Conservation (phyloP, 2,113 vertebrate genomes). For the Eulemur rufifrons region DNA sequence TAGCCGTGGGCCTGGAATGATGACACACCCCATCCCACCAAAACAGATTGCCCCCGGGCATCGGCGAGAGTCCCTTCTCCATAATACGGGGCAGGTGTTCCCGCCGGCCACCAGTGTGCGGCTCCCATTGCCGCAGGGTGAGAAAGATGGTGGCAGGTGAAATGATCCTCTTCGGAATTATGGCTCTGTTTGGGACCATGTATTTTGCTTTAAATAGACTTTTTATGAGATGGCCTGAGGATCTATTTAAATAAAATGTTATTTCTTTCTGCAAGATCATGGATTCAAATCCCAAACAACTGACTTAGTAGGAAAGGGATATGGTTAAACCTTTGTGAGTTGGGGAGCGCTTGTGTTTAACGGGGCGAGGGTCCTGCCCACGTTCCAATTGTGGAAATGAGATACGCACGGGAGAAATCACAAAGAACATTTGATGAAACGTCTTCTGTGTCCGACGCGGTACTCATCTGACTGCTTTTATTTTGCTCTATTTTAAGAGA, state of each 20-base stretch:
- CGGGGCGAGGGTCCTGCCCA: neutral
- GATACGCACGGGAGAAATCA: accelerated
- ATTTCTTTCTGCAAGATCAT: neutral
- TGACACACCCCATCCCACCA: accelerated
- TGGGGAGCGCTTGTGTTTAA: accelerated
- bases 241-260: neutral
- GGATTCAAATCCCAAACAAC: neutral
- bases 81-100: accelerated
- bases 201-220: neutral
- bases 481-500: neutral
- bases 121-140: accelerated
- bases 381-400: accelerated
- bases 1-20: neutral
- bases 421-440: accelerated
- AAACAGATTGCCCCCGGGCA: accelerated
- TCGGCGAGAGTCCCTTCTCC: accelerated
- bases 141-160: accelerated
- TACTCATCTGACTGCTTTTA: neutral
- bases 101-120: accelerated
- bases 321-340: too few species aligned
- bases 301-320: neutral
- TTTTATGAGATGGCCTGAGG: neutral
- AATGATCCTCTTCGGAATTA: accelerated
- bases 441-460: accelerated
- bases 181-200: neutral